A percentile compares a stretch with the other conserved stretches of the same genome.
Evolutionary conservation across 2,113 vertebrate genomes (phyloP).

Genomic region (Protobothrops flavoviridis): DNA sequence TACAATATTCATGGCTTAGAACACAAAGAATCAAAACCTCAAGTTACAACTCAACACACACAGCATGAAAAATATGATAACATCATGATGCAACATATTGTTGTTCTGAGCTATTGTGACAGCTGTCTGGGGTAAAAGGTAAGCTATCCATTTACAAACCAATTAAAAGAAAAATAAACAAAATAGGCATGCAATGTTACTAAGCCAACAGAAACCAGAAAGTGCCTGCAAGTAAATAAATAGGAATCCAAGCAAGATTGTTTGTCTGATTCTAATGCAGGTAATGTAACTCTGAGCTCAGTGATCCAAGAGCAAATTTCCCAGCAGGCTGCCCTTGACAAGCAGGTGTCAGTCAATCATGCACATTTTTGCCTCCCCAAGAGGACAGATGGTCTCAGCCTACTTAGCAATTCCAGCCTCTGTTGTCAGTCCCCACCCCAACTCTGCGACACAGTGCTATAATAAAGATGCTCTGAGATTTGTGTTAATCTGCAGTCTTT

Average conservation of each 20-base stretch:
- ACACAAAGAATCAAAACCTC: not conserved
- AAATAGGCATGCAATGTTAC: not conserved
- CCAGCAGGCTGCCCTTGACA: conserved; percentile 77
- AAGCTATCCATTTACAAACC: not conserved
- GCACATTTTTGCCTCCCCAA: conserved; percentile 63
- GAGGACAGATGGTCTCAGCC: conserved; percentile 77
- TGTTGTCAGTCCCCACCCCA: conserved; percentile 57
- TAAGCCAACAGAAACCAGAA: not conserved
- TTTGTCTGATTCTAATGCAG: conserved; percentile 81
- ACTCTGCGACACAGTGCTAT: conserved; percentile 57
- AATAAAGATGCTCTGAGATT: conserved; percentile 71
- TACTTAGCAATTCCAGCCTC: conserved; percentile 76
- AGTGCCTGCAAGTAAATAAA: conserved; percentile 11
- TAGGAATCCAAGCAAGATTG: conserved; percentile 39
- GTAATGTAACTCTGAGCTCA: conserved; percentile 73
- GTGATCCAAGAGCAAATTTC: conserved; percentile 76
- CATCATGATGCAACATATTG: not conserved
- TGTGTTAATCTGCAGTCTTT: conserved; percentile 74
- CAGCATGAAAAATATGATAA: not conserved
- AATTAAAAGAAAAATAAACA: not conserved
- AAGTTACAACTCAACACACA: not conserved
- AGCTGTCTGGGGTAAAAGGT: not conserved
- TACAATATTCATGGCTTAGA: not conserved
- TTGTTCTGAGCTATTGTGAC: not conserved
- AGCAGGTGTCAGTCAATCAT: conserved; percentile 87